phyloP scores from a whole-genome alignment of 2,888 invertebrate genomes.

The Unio delphinus region DNA sequence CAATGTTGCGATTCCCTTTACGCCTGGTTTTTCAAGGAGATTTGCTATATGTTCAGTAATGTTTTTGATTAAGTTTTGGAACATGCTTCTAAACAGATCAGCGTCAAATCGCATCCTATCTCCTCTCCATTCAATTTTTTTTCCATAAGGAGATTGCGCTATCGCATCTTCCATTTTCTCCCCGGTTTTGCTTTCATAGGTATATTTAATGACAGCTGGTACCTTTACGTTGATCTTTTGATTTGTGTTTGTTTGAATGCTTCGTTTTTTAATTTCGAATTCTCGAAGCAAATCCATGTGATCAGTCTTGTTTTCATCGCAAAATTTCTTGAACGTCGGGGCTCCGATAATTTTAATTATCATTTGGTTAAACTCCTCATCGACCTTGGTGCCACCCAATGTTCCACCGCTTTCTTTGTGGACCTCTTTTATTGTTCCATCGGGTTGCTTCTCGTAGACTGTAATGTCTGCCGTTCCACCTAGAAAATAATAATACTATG shows the following conservation, averaged over 20 bases:
- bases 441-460: background rate
- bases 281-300: slow-evolving; percentile 5
- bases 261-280: slow-evolving; percentile 5
- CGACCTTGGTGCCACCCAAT: slow-evolving; percentile 6
- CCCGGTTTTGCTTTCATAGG: background rate
- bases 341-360: slow-evolving; percentile 7
- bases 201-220: background rate
- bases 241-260: slow-evolving; percentile 1
- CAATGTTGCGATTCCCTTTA: slow-evolving; percentile 22
- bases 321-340: slow-evolving; percentile 2
- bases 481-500: background rate
- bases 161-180: slow-evolving; percentile 21
- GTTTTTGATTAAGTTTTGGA: slow-evolving; percentile 19
- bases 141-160: slow-evolving; percentile 18
- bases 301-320: slow-evolving; percentile 1
- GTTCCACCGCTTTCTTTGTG: slow-evolving; percentile 5
- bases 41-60: slow-evolving; percentile 27
- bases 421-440: slow-evolving; percentile 1
- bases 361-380: slow-evolving; percentile 2
- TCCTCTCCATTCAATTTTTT: slow-evolving; percentile 18
- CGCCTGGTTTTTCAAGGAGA: slow-evolving; percentile 16
- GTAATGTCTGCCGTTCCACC: slow-evolving; percentile 11
- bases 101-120: slow-evolving; percentile 40
- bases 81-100: slow-evolving; percentile 27
- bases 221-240: slow-evolving; percentile 1